Evolutionary conservation across 2,113 vertebrate species (phyloP).

Genomic region (Nanorana parkeri): DNA sequence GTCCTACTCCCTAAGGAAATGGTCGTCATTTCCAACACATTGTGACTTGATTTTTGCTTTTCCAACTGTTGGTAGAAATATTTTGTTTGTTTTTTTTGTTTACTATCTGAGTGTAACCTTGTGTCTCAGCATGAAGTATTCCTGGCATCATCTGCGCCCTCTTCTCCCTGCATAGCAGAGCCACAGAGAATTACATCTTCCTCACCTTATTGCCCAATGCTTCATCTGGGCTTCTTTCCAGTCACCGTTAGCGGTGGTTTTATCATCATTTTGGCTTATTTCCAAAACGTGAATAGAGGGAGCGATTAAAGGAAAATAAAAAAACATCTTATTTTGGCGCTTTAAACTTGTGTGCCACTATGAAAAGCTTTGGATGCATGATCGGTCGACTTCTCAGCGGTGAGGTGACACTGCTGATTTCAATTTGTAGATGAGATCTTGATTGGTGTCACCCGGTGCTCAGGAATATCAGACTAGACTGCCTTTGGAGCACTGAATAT

Average conservation of each 20-base stretch:
- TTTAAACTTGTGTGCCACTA: neutral
- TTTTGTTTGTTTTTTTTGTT: neutral
- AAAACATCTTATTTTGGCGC: neutral
- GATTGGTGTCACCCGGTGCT: no score
- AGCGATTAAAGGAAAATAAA: conserved; percentile 23
- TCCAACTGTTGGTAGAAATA: neutral
- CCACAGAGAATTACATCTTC: neutral
- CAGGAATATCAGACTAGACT: no score
- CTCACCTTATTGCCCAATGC: conserved; percentile 11
- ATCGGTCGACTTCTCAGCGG: neutral
- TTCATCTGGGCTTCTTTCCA: conserved; percentile 50
- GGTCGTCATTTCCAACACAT: neutral
- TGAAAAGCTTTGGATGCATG: neutral
- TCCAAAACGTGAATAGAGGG: conserved; percentile 17
- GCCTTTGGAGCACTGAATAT: no score
- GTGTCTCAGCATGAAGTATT: neutral
- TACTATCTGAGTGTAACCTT: neutral
- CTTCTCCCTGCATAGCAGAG: neutral
- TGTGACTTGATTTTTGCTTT: neutral
- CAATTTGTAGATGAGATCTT: neutral
- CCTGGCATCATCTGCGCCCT: neutral
- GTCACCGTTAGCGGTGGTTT: conserved; percentile 14
- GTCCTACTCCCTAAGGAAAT: no score
- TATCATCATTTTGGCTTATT: neutral
- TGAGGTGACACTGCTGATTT: neutral